Percentiles rank a stretch among this genome's conserved stretches.
phyloP scores from a whole-genome alignment of 2,888 invertebrate genomes.

The Heteromurus nitidus region DNA sequence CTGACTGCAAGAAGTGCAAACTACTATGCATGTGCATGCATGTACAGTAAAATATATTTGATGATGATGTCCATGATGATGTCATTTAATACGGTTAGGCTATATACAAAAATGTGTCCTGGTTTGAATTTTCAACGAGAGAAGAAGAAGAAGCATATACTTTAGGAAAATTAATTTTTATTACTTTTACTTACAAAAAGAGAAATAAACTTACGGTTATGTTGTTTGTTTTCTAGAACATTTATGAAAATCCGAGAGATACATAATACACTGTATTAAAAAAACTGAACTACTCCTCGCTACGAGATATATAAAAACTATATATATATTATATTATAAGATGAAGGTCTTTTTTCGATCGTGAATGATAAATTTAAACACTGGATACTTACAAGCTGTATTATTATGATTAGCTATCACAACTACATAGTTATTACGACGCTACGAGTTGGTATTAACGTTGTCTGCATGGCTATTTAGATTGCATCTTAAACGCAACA shows the following conservation, averaged over 20 bases:
- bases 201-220: constrained; percentile 13
- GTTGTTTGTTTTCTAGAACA: background rate
- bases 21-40: constrained; percentile 11
- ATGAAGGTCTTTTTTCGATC: constrained; percentile 10
- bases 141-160: background rate
- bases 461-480: no score
- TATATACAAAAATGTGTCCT: no score
- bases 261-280: constrained; percentile 6
- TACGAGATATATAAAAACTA: no score
- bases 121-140: background rate
- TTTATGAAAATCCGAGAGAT: constrained; percentile 8
- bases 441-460: constrained; percentile 31
- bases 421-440: background rate
- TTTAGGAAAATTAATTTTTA: constrained; percentile 25
- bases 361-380: constrained; percentile 19
- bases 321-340: no score
- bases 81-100: background rate
- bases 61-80: background rate
- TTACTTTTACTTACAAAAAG: constrained; percentile 19
- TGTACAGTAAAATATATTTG: background rate
- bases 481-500: no score
- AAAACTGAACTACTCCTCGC: background rate
- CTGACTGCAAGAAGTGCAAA: constrained; percentile 60
- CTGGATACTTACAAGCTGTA: constrained; percentile 58
- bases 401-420: constrained; percentile 33